Conservation (phyloP, 92 coral and sea anemone species). For the Anthopleura xanthogrammica region DNA sequence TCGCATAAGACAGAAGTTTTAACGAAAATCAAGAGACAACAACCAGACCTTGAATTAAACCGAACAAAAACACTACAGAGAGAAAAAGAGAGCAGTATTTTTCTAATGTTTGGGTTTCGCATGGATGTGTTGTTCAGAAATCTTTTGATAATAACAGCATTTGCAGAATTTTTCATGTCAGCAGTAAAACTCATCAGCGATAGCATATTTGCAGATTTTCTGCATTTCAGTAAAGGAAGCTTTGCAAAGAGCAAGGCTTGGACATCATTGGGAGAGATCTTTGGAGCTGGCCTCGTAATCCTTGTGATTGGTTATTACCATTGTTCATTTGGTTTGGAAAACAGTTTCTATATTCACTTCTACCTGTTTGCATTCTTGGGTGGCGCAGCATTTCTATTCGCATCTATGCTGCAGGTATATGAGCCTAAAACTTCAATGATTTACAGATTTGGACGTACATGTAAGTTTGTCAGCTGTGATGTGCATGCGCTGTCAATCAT, state of each 20-base stretch:
- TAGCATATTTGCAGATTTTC: conserved; percentile 64
- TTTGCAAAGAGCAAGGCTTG: conserved; percentile 47
- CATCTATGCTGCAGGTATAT: conserved; percentile 58
- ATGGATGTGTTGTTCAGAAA: conserved; percentile 64
- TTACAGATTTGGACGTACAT: conserved; percentile 66
- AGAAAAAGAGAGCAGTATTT: conserved; percentile 15
- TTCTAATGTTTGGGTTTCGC: conserved; percentile 60
- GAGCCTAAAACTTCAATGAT: conserved; percentile 69
- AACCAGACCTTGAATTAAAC: conserved; percentile 1
- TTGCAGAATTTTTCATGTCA: conserved; percentile 74
- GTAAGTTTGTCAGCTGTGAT: conserved; percentile 66
- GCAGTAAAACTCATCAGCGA: conserved; percentile 66
- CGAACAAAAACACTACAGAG: background rate
- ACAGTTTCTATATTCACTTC: conserved; percentile 87
- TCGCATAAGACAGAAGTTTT: background rate
- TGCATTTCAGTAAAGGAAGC: conserved; percentile 56
- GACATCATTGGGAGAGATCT: conserved; percentile 65
- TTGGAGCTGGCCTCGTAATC: conserved; percentile 68
- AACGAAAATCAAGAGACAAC: background rate
- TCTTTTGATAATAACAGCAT: conserved; percentile 52
- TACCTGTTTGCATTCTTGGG: conserved; percentile 68
- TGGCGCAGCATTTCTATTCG: conserved; percentile 66
- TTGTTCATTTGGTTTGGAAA: conserved; percentile 65
- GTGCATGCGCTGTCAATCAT: conserved; percentile 67
- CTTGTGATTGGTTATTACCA: conserved; percentile 68